A percentile compares a stretch with the other conserved stretches of the same genome.
Conservation (phyloP, 1,140 invertebrate genomes). For the Orius insidiosus region DNA sequence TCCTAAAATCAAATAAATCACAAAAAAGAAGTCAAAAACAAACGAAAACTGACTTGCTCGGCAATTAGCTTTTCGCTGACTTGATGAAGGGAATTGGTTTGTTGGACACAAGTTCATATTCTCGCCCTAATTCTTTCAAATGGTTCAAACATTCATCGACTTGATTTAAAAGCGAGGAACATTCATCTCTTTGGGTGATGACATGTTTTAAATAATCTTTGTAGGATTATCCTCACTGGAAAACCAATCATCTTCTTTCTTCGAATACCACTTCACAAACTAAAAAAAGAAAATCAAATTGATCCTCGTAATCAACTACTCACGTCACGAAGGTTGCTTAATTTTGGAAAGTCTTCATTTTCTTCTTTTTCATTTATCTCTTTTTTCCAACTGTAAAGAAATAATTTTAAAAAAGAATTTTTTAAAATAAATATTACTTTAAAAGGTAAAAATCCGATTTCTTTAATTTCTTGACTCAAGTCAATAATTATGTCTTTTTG, state of each 20-base stretch:
- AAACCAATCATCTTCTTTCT: slow-evolving; percentile 41
- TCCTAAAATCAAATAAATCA: slow-evolving; percentile 35
- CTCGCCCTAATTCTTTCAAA: slow-evolving; percentile 48
- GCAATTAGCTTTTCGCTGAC: slow-evolving; percentile 76
- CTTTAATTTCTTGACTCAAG: slow-evolving; percentile 36
- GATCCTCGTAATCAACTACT: neutral
- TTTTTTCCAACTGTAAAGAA: neutral
- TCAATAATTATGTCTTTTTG: slow-evolving; percentile 61
- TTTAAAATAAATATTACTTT: slow-evolving; percentile 20
- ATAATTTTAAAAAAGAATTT: neutral
- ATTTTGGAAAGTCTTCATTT: too few species aligned
- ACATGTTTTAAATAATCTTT: slow-evolving; percentile 52
- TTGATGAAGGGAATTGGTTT: slow-evolving; percentile 76
- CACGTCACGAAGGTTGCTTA: too few species aligned
- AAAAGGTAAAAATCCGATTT: slow-evolving; percentile 30
- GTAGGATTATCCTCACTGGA: slow-evolving; percentile 45
- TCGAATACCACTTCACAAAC: slow-evolving; percentile 49
- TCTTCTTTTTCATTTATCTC: too few species aligned
- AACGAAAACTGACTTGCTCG: slow-evolving; percentile 44
- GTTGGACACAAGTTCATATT: slow-evolving; percentile 69
- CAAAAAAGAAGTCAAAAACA: slow-evolving; percentile 35
- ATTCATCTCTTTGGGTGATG: slow-evolving; percentile 46
- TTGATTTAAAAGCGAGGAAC: slow-evolving; percentile 46
- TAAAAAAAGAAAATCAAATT: slow-evolving; percentile 23
- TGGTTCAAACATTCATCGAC: slow-evolving; percentile 53